These are phyloP conservation scores for Artibeus jamaicensis DNA, from an alignment of 2,797 vertebrate genomes.

Conservation along the genomic window DNA sequence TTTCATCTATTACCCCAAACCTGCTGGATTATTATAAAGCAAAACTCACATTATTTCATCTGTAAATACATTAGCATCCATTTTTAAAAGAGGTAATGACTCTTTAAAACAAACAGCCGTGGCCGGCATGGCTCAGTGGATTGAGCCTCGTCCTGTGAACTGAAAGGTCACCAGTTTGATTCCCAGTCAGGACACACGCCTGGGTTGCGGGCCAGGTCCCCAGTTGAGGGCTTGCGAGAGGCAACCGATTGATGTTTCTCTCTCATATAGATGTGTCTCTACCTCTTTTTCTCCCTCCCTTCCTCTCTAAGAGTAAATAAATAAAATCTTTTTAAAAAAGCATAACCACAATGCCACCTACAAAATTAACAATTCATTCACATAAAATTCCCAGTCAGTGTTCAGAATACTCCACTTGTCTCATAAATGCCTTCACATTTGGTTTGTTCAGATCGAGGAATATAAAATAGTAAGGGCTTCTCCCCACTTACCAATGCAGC, in stretches of 20 bases:
- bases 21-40: slow-evolving; percentile 13
- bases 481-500: neutral
- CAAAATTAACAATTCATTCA: slow-evolving; percentile 13
- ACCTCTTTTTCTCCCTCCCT: no score
- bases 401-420: neutral
- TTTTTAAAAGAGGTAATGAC: slow-evolving; percentile 11
- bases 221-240: no score
- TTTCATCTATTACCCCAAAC: neutral
- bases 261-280: no score
- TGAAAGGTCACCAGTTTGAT: no score
- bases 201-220: no score
- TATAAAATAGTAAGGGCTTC: neutral
- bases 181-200: no score
- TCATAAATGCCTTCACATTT: slow-evolving; percentile 16
- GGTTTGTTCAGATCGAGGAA: neutral
- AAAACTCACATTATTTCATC: slow-evolving; percentile 9
- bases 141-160: no score
- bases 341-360: neutral
- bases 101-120: neutral
- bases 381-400: slow-evolving; percentile 12
- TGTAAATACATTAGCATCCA: neutral
- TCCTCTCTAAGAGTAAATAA: no score
- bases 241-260: no score
- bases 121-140: no score
- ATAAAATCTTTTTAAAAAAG: neutral